These are phyloP conservation scores for Silurus asotus DNA, from an alignment of 2,113 vertebrate species.

Conservation along the genomic window DNA sequence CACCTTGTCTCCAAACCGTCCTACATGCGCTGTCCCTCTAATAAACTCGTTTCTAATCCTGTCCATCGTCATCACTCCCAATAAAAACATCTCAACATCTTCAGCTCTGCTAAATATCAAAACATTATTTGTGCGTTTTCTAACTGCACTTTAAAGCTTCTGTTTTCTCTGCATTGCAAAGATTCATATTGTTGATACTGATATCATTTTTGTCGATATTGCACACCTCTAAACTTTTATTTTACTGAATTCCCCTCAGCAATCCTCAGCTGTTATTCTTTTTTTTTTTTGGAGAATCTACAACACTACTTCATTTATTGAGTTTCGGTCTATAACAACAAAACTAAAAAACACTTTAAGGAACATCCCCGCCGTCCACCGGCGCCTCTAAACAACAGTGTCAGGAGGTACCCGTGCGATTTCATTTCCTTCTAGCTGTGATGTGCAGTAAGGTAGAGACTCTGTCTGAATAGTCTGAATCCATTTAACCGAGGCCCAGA, in stretches of 20 bases:
- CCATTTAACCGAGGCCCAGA: conserved; percentile 17
- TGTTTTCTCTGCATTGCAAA: too few relatives aligned
- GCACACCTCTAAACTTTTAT: not conserved
- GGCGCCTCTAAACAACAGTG: not conserved
- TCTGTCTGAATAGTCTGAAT: not conserved
- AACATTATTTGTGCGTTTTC: too few relatives aligned
- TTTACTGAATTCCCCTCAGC: not conserved
- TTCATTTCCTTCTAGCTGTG: not conserved
- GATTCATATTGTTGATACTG: too few relatives aligned
- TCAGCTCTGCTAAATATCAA: too few relatives aligned
- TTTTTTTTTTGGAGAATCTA: not conserved
- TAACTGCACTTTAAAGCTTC: too few relatives aligned
- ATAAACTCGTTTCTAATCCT: too few relatives aligned
- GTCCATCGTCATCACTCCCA: too few relatives aligned
- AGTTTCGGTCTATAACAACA: not conserved
- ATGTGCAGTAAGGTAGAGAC: not conserved
- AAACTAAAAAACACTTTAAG: not conserved
- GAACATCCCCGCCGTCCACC: not conserved
- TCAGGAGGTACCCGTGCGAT: not conserved
- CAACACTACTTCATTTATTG: not conserved
- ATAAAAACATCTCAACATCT: too few relatives aligned
- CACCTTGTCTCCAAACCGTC: too few relatives aligned
- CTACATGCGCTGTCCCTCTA: too few relatives aligned
- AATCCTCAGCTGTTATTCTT: not conserved
- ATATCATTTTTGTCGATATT: too few relatives aligned